Conservation (phyloP, 2,113 vertebrate species). For the Datnioides undecimradiatus region DNA sequence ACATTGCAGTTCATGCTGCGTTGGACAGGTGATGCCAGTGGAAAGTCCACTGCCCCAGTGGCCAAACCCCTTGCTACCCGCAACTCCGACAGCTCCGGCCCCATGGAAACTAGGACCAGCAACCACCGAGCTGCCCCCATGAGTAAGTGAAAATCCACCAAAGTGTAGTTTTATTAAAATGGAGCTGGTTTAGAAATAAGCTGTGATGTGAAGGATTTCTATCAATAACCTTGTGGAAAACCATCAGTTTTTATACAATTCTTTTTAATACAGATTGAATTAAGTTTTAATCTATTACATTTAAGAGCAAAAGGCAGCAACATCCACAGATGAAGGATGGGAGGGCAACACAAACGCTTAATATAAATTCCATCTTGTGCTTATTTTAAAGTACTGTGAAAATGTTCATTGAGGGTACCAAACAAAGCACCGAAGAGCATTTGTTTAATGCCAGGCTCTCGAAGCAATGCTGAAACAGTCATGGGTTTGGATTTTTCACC, state of each 20-base stretch:
- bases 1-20: conserved; percentile 98
- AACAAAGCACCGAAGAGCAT: not conserved
- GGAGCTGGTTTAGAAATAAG: not conserved
- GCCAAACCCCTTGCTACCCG: conserved; percentile 96
- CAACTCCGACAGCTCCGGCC: conserved; percentile 91
- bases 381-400: not conserved
- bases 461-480: conserved; percentile 5
- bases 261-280: not conserved
- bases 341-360: not conserved
- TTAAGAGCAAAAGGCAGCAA: conserved; percentile 18
- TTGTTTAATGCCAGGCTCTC: conserved; percentile 19
- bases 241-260: not conserved
- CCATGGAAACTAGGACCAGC: conserved; percentile 92
- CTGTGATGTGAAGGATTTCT: not conserved
- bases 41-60: conserved; percentile 94
- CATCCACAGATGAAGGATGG: not conserved
- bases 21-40: conserved; percentile 93
- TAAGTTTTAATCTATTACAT: conserved; percentile 3
- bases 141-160: conserved; percentile 82
- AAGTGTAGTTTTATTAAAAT: not conserved
- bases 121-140: conserved; percentile 92
- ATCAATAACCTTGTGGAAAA: not conserved
- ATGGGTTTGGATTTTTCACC: conserved; percentile 24
- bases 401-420: not conserved
- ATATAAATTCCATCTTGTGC: not conserved